phyloP scores from a whole-genome alignment of 1,140 invertebrate genomes.

The Apolygus lucorum region DNA sequence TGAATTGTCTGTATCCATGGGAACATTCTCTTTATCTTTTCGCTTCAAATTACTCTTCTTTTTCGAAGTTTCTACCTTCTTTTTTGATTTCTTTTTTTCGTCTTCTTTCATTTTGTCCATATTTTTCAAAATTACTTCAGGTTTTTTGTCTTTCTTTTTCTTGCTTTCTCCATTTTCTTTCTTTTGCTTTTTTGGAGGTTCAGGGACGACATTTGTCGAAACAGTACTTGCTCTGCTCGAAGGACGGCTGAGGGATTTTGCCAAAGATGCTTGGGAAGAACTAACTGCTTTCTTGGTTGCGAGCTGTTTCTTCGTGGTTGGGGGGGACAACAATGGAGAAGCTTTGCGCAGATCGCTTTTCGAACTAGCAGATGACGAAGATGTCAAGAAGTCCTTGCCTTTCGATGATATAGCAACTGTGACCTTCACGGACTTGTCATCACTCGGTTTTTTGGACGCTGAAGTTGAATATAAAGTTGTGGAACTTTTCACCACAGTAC shows the following conservation, averaged over 20 bases:
- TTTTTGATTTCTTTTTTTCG: slow-evolving; percentile 35
- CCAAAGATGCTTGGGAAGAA: background rate
- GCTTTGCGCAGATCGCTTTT: slow-evolving; percentile 19
- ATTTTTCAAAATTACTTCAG: slow-evolving; percentile 32
- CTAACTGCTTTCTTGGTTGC: slow-evolving; percentile 11
- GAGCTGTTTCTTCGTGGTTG: slow-evolving; percentile 4
- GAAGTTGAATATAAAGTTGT: slow-evolving; percentile 38
- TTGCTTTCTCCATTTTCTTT: slow-evolving; percentile 24
- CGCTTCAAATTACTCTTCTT: slow-evolving; percentile 30
- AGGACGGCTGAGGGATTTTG: slow-evolving; percentile 2
- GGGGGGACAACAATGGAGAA: slow-evolving; percentile 10
- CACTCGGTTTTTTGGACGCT: slow-evolving; percentile 36
- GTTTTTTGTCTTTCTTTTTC: slow-evolving; percentile 32
- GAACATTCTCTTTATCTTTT: slow-evolving; percentile 34
- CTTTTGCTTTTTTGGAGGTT: slow-evolving; percentile 9
- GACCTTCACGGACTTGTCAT: slow-evolving; percentile 43
- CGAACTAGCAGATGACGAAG: slow-evolving; percentile 33
- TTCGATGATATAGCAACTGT: slow-evolving; percentile 43
- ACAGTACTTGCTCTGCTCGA: slow-evolving; percentile 18
- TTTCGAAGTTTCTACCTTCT: slow-evolving; percentile 28
- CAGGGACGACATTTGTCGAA: background rate
- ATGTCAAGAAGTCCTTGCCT: slow-evolving; percentile 40
- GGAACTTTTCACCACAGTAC: slow-evolving; percentile 40
- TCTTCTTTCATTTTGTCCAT: slow-evolving; percentile 30
- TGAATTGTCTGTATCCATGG: background rate